A percentile compares a stretch with the other conserved stretches of the same genome.
These are phyloP conservation scores for Stegophylla sp. DNA, from an alignment of 2,888 invertebrate species.

Conservation along the genomic window DNA sequence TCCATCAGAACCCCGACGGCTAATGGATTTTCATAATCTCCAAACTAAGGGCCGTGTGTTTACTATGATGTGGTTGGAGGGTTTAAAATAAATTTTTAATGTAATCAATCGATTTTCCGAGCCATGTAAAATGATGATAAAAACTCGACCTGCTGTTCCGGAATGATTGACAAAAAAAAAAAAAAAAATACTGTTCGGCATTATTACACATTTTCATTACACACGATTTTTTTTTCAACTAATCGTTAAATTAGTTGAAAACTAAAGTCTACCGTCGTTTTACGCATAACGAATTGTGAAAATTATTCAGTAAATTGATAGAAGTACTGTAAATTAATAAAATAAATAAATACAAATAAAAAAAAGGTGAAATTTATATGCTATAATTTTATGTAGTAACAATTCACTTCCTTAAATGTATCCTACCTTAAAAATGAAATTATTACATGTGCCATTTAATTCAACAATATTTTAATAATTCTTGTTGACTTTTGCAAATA, in stretches of 20 bases:
- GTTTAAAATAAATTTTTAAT: neutral
- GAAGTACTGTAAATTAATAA: conserved; percentile 24
- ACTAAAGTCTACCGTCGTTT: conserved; percentile 28
- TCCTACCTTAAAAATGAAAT: too few relatives aligned
- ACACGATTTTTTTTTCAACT: neutral
- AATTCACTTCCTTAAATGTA: too few relatives aligned
- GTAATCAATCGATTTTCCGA: neutral
- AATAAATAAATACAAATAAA: neutral
- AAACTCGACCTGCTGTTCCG: neutral
- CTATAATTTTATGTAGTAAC: too few relatives aligned
- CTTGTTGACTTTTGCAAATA: too few relatives aligned
- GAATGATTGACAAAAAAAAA: conserved; percentile 21
- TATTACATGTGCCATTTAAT: too few relatives aligned
- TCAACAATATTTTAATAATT: too few relatives aligned
- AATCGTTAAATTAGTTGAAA: conserved; percentile 20
- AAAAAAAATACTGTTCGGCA: conserved; percentile 6
- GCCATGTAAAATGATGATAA: neutral
- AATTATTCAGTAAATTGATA: conserved; percentile 22
- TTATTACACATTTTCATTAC: conserved; percentile 21
- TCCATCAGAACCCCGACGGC: neutral
- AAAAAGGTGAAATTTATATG: too few relatives aligned
- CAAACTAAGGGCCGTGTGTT: neutral
- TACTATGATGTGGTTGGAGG: neutral
- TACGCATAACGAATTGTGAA: conserved; percentile 12
- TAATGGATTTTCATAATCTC: neutral